Percentiles rank a stretch among this genome's conserved stretches.
Conservation (phyloP, 2,113 vertebrate genomes). For the Ramphastos sulfuratus region DNA sequence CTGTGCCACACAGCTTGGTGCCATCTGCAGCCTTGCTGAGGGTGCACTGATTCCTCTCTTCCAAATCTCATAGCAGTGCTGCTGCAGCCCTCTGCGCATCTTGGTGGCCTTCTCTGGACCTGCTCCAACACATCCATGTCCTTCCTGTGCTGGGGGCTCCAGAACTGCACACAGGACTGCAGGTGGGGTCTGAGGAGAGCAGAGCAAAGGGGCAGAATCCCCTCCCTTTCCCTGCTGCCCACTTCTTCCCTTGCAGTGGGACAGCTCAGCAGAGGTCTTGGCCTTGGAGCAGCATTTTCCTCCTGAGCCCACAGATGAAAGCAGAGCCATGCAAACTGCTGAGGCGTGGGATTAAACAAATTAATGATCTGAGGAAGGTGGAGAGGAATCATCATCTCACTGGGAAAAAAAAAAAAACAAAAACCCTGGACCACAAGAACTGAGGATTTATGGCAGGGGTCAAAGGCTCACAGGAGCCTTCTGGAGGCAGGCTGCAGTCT, state of each 20-base stretch:
- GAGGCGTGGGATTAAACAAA: slow-evolving; percentile 54
- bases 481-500: background rate
- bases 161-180: no score
- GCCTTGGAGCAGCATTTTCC: background rate
- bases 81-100: no score
- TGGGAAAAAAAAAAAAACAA: background rate
- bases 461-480: background rate
- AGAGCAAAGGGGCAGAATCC: no score
- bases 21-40: no score
- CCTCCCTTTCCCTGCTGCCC: no score
- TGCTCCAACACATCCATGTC: no score
- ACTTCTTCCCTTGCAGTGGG: background rate
- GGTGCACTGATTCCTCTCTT: no score
- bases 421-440: background rate
- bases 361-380: slow-evolving; percentile 48
- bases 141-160: no score
- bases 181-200: no score
- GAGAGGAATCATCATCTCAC: background rate
- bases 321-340: background rate
- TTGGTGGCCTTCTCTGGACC: no score
- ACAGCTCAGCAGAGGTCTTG: background rate
- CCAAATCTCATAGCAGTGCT: no score
- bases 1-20: no score
- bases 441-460: slow-evolving; percentile 1
- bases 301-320: rapidly evolving